Conservation (phyloP, 2,888 invertebrate genomes). For the Balanococcus diminutus region DNA sequence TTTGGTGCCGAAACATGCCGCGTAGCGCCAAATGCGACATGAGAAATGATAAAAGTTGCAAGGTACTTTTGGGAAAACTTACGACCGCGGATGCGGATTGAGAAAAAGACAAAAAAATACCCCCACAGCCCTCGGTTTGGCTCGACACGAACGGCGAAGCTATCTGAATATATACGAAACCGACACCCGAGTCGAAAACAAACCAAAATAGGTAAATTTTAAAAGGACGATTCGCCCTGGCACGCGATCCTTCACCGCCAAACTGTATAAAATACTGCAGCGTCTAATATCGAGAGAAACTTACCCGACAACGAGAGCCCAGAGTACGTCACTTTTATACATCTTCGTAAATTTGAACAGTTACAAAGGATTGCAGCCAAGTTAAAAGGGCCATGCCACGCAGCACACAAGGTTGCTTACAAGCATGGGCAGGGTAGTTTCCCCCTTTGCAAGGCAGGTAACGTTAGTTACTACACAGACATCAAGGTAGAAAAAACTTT, state of each 20-base stretch:
- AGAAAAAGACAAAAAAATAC: not conserved
- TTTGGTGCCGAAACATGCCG: not conserved
- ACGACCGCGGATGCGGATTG: no score
- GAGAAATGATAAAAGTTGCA: not conserved
- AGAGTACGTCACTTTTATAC: not conserved
- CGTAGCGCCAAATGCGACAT: not conserved
- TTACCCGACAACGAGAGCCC: not conserved
- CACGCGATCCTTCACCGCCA: not conserved
- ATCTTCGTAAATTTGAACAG: not conserved
- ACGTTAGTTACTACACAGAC: not conserved
- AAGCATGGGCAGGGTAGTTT: not conserved
- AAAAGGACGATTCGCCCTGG: not conserved
- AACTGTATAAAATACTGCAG: not conserved
- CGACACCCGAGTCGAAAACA: not conserved
- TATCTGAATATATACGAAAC: not conserved
- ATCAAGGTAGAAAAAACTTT: not conserved
- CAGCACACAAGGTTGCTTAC: not conserved
- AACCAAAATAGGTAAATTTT: not conserved
- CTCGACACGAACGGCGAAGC: not conserved
- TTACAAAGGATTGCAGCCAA: not conserved
- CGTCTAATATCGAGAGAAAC: not conserved
- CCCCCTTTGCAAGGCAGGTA: not conserved
- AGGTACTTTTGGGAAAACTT: not conserved
- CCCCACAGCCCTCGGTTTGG: no score
- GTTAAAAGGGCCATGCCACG: not conserved